phyloP scores from a whole-genome alignment of 2,797 vertebrate genomes.

The Alectoris magna region DNA sequence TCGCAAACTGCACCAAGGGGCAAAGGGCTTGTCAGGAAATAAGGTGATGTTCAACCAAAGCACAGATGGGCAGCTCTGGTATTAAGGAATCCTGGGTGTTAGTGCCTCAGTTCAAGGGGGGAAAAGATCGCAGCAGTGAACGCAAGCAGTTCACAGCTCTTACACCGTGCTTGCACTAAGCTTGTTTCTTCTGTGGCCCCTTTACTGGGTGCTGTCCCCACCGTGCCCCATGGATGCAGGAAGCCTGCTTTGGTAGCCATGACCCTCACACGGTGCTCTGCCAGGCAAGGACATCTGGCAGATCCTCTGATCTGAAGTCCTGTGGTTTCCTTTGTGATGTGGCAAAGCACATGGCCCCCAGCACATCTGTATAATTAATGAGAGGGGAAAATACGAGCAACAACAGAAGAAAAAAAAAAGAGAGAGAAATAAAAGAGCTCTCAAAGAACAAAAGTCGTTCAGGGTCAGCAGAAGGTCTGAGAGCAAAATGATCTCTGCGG shows the following conservation, averaged over 20 bases:
- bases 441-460: slow-evolving; percentile 51
- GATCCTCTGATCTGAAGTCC: slow-evolving; percentile 53
- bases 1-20: not conserved
- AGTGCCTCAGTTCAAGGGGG: not conserved
- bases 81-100: not conserved
- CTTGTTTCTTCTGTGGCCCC: not conserved
- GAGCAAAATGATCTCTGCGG: not conserved
- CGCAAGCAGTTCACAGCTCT: not conserved
- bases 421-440: not conserved
- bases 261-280: not conserved
- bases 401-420: not conserved
- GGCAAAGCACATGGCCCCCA: slow-evolving; percentile 57
- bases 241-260: not conserved
- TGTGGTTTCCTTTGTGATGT: slow-evolving; percentile 67
- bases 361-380: slow-evolving; percentile 62
- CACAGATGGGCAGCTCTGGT: not conserved
- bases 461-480: slow-evolving; percentile 60
- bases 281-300: slow-evolving; percentile 58
- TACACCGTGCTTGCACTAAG: not conserved
- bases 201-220: slow-evolving; percentile 26
- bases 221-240: not conserved
- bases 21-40: not conserved
- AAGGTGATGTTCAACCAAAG: not conserved
- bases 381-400: slow-evolving; percentile 42
- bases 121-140: not conserved